These are phyloP conservation scores for Pyrocephalus nanus DNA, from an alignment of 2,797 vertebrate species.

Conservation along the genomic window DNA sequence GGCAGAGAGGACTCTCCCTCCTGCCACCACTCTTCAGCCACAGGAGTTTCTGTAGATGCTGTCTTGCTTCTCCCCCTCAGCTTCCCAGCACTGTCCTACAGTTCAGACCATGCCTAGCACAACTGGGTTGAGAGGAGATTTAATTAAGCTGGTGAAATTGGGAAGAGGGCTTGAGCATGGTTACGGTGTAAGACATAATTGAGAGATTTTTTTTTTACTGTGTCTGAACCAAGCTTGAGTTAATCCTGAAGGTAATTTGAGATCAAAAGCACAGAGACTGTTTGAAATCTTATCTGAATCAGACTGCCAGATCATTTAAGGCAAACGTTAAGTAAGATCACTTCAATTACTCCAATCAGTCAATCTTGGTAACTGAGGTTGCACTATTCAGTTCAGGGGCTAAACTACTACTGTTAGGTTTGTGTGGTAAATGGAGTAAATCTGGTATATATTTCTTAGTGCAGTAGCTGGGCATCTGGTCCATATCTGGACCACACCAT, in stretches of 20 bases:
- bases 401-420: background rate
- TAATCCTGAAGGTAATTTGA: slow-evolving; percentile 46
- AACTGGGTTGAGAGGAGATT: background rate
- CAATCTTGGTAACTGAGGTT: background rate
- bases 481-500: background rate
- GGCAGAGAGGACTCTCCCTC: background rate
- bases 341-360: slow-evolving; percentile 24
- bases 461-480: background rate
- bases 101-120: background rate
- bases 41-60: background rate
- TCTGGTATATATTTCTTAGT: background rate
- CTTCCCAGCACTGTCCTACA: background rate
- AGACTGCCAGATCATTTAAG: slow-evolving; percentile 40
- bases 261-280: slow-evolving; percentile 44
- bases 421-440: background rate
- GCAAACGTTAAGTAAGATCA: background rate
- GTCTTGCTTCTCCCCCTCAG: background rate
- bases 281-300: slow-evolving; percentile 66
- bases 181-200: background rate
- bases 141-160: background rate
- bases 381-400: background rate
- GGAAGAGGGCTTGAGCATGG: background rate
- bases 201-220: background rate
- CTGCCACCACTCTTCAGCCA: background rate
- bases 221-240: background rate